Evolutionary conservation across 2,113 vertebrate genomes (phyloP).

Genomic region (Nibea albiflora): DNA sequence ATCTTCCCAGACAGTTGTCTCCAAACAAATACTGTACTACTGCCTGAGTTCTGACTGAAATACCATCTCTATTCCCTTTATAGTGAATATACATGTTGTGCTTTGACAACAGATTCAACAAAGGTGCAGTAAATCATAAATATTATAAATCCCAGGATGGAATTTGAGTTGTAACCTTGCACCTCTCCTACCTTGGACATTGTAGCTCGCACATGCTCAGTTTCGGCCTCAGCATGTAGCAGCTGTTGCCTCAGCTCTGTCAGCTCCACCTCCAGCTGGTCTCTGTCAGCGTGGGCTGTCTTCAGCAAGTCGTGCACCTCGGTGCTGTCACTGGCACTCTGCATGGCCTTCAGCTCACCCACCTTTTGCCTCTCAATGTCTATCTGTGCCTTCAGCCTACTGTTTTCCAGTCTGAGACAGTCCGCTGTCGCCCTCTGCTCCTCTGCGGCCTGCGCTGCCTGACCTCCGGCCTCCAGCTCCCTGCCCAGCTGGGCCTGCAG

Average conservation of each 20-base stretch:
- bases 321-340: conserved; percentile 81
- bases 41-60: not conserved
- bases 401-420: conserved; percentile 88
- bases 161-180: not conserved
- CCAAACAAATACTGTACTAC: not conserved
- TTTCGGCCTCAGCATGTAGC: conserved; percentile 86
- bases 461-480: conserved; percentile 80
- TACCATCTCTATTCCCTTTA: not conserved
- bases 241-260: conserved; percentile 89
- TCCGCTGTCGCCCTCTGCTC: conserved; percentile 84
- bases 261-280: conserved; percentile 87
- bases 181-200: conserved; percentile 87
- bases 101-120: not conserved
- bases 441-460: conserved; percentile 81
- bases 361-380: conserved; percentile 91
- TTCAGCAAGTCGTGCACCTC: conserved; percentile 89
- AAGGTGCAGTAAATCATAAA: not conserved
- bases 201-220: conserved; percentile 83
- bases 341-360: conserved; percentile 83
- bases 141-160: not conserved
- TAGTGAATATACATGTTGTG: not conserved
- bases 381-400: conserved; percentile 87
- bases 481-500: conserved; percentile 83
- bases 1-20: not conserved
- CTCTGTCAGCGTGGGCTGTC: conserved; percentile 87